Conservation (phyloP, 2,797 vertebrate species). For the Staurois parvus region DNA sequence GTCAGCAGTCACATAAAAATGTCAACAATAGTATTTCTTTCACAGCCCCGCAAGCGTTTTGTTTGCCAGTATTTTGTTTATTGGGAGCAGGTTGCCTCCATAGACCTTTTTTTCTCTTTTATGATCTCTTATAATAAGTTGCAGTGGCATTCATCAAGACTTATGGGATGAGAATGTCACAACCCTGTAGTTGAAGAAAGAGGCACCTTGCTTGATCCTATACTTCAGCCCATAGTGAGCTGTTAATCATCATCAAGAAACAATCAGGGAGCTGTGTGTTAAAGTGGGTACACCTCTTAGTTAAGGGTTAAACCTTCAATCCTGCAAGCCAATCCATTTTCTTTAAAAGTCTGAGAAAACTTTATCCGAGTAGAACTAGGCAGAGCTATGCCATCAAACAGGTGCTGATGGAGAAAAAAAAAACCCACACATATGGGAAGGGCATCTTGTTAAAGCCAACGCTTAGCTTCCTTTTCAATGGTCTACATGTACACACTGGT, state of each 20-base stretch:
- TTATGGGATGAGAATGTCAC: not conserved
- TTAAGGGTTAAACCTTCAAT: not conserved
- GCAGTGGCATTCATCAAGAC: not conserved
- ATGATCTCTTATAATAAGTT: slow-evolving; percentile 23
- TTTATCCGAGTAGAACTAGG: slow-evolving; percentile 3
- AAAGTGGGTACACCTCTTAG: not conserved
- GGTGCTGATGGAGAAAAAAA: not conserved
- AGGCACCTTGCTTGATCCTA: not conserved
- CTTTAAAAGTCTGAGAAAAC: not conserved
- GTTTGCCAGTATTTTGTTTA: not conserved
- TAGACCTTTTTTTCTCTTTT: not conserved
- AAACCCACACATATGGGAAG: not conserved
- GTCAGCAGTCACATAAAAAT: slow-evolving; percentile 24
- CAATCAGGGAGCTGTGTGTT: not conserved
- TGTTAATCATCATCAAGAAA: not conserved
- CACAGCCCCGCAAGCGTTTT: not conserved
- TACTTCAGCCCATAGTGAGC: not conserved
- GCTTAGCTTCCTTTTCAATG: not conserved
- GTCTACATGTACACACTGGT: not conserved
- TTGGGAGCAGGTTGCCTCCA: not conserved
- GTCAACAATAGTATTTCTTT: slow-evolving; percentile 20
- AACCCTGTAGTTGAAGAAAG: not conserved
- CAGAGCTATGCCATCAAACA: slow-evolving; percentile 12
- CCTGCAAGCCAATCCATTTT: not conserved
- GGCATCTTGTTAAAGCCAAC: not conserved